Evolutionary conservation across 2,888 invertebrate species (phyloP).

Genomic region (Stenodema calcarata): DNA sequence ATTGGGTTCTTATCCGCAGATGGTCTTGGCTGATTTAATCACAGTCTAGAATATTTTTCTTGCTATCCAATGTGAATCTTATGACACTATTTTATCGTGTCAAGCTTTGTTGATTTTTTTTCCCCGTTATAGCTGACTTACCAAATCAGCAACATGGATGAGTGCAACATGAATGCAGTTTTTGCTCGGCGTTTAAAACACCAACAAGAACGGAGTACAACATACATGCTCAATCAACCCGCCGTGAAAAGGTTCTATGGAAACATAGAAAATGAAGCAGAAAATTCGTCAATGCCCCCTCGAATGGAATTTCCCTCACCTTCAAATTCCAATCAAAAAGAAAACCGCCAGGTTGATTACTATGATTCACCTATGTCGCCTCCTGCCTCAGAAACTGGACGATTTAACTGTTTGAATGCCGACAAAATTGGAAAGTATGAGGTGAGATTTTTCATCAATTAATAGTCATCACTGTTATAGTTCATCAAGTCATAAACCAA

Average conservation of each 20-base stretch:
- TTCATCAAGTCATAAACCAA: no score
- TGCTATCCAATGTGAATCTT: no score
- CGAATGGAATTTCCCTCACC: neutral
- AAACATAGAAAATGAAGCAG: conserved; percentile 20
- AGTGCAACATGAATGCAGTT: conserved; percentile 55
- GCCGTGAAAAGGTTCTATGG: neutral
- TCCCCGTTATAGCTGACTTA: no score
- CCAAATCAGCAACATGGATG: conserved; percentile 18
- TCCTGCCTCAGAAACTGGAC: conserved; percentile 14
- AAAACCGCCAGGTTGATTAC: conserved; percentile 17
- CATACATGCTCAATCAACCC: neutral
- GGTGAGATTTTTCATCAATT: neutral
- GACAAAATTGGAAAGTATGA: neutral
- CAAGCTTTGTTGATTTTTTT: neutral
- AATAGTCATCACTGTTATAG: no score
- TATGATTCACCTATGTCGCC: conserved; percentile 30
- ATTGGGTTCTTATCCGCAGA: no score
- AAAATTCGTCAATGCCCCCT: neutral
- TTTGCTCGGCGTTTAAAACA: conserved; percentile 54
- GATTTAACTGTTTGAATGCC: neutral
- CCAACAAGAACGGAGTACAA: conserved; percentile 50
- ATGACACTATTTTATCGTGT: no score
- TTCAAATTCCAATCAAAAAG: neutral
- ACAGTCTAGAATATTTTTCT: no score
- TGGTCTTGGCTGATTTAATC: no score